Evolutionary conservation across 2,888 invertebrate species (phyloP), one percentile per base, ranked within the genome.

Genomic region (Notodonta dromedarius): DNA sequence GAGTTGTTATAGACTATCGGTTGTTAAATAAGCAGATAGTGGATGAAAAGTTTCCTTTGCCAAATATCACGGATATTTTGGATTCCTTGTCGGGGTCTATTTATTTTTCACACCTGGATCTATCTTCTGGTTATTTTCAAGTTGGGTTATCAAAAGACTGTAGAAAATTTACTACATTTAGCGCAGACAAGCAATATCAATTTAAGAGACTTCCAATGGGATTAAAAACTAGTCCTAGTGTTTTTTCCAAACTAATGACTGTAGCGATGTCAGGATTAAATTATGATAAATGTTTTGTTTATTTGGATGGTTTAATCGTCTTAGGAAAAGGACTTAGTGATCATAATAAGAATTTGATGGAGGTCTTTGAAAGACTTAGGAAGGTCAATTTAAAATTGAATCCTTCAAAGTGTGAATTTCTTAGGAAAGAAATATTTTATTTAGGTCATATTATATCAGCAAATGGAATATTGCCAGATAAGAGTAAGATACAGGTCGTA

Each of bases 1-100:
- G 63, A 44, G 32, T 63, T 12, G 63, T 67, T 3, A 51, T 63
- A 14, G 63, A 67, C 24, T 67, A 55, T n/a, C 14, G 51, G 51
- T 13, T 39, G 50, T 16, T 54, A 35, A 58, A 51, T 58, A 32
- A 62, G 39, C 14, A 14, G 24, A 56, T 58, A 12, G 8, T 12
- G n/a, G 58, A 62, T 16, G 51, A 58, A 12, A 56, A 9, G 35
- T 57, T 57, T n/a, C 57, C 48, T 32, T 24, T 57, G 2, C 50
- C 57, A 6, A 57, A 57, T 39, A 57, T 48, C 3, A 57, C 57
- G 12, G 50, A 57, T 12, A 50, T 57, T 13, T 24, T 57, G 35
- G 57, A 57, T 24, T 57, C 57, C 4, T 11, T 48, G 4, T 57
- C 57, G 5, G 57, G 57, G 9, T 2, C 13, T 13, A 57, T 57